Evolutionary conservation across 2,888 invertebrate genomes (phyloP), one percentile per base, ranked within the genome.

Genomic region (Aradus depressus): DNA sequence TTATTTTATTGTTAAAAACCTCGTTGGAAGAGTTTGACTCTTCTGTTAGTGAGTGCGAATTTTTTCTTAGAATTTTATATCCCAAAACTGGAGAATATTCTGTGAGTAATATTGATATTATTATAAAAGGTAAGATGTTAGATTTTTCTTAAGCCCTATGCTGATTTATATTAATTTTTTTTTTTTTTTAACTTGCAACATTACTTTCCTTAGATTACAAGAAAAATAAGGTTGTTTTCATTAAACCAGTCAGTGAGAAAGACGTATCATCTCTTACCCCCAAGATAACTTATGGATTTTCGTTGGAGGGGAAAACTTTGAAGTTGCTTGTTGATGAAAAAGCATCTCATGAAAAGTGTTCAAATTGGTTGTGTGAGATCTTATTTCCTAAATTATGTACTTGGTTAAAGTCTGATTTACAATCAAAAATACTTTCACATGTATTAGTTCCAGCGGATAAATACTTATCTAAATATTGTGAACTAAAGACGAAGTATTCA

Each of bases 181-280:
- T 18, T 23, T 41, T 18, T 32, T 28, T 18, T 8, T 41, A 14
- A 32, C 8, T 18, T 45, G 4, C 42, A 18, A 2, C 19, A 73
- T 50, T 61, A 70, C 32, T 70, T 73, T 12, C 67, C n/a, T n/a
- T n/a, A 71, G 25, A 64, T 63, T 51, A 52, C 58, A 26, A 59
- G 59, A 41, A 50, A 51, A 53, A 58, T 58, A 12, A 63, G 62
- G 55, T 63, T 63, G 56, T 31, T 68, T 28, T 54, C 32, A 32
- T 44, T 8, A 56, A 49, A 44, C n/a, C 38, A 38, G 22, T 31
- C 8, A n/a, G 12, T n/a, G 43, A 10, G 5, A 42, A 19, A 26
- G 19, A 8, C n/a, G 26, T 28, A 44, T 35, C 2, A 31, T 39
- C 23, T 23, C 44, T 44, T 22, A 22, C 38, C 21, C 35, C 48